phyloP scores from a whole-genome alignment of 2,797 vertebrate genomes.

The Tenualosa ilisha region DNA sequence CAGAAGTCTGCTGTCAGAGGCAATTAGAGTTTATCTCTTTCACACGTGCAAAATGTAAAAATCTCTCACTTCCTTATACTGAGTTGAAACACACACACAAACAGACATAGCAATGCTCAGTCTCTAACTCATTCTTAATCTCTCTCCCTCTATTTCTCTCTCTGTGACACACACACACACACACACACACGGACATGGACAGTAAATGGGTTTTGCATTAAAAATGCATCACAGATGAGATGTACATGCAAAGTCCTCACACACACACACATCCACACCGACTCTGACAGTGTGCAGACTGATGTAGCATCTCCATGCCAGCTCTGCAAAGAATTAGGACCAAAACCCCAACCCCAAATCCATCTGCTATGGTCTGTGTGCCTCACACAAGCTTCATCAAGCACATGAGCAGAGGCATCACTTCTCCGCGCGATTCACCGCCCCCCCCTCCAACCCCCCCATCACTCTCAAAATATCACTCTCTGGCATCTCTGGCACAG shows the following conservation, averaged over 20 bases:
- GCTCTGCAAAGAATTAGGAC: not conserved
- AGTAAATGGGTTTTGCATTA: conserved; percentile 24
- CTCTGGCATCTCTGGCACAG: not conserved
- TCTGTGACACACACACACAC: not conserved
- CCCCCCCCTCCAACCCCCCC: no score
- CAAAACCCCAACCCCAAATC: not conserved
- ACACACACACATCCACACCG: not conserved
- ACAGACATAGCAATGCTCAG: not conserved
- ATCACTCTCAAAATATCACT: not conserved
- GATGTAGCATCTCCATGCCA: not conserved
- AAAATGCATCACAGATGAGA: conserved; percentile 7
- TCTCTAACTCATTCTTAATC: not conserved
- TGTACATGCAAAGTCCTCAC: not conserved
- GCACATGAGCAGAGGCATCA: not conserved
- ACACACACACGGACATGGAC: not conserved
- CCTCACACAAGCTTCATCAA: not conserved
- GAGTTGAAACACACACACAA: not conserved
- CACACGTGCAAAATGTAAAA: not conserved
- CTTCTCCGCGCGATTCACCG: not conserved
- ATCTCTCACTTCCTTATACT: not conserved
- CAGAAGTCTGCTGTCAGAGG: conserved; percentile 34
- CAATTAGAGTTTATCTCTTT: conserved; percentile 38
- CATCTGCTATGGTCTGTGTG: not conserved
- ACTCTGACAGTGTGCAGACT: not conserved
- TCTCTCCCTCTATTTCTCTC: not conserved